phyloP scores from a whole-genome alignment of 2,888 invertebrate genomes.

The Eupithecia insigniata region DNA sequence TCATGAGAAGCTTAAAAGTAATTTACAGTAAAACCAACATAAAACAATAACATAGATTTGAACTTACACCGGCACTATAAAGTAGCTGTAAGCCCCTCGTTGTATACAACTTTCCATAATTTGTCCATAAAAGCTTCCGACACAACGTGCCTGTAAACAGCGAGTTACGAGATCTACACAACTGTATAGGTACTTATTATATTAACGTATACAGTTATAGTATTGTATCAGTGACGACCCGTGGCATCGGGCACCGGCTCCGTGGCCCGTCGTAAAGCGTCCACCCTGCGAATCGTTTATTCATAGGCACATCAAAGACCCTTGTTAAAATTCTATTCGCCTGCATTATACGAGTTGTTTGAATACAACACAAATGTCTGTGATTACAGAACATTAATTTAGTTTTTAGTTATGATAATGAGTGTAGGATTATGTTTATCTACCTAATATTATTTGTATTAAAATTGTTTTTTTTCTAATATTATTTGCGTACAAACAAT shows the following conservation, averaged over 20 bases:
- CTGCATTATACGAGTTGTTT: slow-evolving; percentile 52
- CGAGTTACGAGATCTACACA: slow-evolving; percentile 8
- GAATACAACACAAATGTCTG: slow-evolving; percentile 19
- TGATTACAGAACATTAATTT: slow-evolving; percentile 10
- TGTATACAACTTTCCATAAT: slow-evolving; percentile 14
- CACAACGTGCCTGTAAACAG: slow-evolving; percentile 20
- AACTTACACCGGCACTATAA: neutral
- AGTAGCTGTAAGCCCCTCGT: neutral
- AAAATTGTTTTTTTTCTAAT: neutral
- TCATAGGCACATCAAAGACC: slow-evolving; percentile 73
- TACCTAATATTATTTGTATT: neutral
- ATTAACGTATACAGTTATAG: neutral
- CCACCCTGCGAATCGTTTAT: slow-evolving; percentile 68
- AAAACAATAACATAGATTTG: neutral
- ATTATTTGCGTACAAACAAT: neutral
- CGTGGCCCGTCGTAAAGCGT: slow-evolving; percentile 62
- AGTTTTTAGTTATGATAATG: slow-evolving; percentile 6
- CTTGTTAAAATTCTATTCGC: slow-evolving; percentile 73
- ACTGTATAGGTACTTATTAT: neutral
- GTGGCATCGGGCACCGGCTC: neutral
- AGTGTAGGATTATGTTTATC: neutral
- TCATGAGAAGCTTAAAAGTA: neutral
- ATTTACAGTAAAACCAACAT: neutral
- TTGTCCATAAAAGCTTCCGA: slow-evolving; percentile 8
- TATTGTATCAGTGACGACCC: neutral